These are phyloP conservation scores for Hesperia comma DNA, from an alignment of 2,888 invertebrate species.

Conservation along the genomic window DNA sequence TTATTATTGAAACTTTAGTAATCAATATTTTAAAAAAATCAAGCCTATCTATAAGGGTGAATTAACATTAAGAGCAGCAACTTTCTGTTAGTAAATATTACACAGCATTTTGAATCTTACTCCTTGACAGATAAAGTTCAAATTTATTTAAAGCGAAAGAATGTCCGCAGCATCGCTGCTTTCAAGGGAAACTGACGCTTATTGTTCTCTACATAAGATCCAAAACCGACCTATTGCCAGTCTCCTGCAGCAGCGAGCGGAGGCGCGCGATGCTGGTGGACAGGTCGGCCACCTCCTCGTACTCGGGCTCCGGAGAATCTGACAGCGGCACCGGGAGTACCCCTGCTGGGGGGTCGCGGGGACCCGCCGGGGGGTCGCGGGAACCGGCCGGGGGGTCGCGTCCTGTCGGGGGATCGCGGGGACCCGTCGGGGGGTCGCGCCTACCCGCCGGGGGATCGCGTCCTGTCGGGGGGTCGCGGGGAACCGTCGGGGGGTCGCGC, in stretches of 20 bases:
- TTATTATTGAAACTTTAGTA: too few relatives aligned
- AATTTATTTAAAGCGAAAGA: too few relatives aligned
- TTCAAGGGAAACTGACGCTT: too few relatives aligned
- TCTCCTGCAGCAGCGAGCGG: constrained; percentile 85
- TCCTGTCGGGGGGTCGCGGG: constrained; percentile 34
- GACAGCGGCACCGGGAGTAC: constrained; percentile 45
- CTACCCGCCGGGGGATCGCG: too few relatives aligned
- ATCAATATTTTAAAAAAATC: too few relatives aligned
- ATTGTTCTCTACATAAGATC: too few relatives aligned
- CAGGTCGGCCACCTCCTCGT: constrained; percentile 89
- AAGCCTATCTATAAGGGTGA: too few relatives aligned
- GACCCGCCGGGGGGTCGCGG: constrained; percentile 24
- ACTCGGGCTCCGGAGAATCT: constrained; percentile 88
- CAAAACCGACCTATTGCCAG: constrained; percentile 47
- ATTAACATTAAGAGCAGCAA: too few relatives aligned
- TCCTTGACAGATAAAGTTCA: too few relatives aligned
- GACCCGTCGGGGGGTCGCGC: constrained; percentile 33
- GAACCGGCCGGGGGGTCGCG: constrained; percentile 33
- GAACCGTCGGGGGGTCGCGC: constrained; percentile 25
- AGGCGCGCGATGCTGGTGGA: constrained; percentile 89
- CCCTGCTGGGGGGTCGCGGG: constrained; percentile 32
- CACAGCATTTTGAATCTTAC: too few relatives aligned
- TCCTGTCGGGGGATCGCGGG: constrained; percentile 34
- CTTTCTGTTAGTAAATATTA: too few relatives aligned
- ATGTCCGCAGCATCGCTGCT: too few relatives aligned